Evolutionary conservation across 2,888 invertebrate species (phyloP), one percentile per base, ranked within the genome.

Genomic region (Tribolium freemani): DNA sequence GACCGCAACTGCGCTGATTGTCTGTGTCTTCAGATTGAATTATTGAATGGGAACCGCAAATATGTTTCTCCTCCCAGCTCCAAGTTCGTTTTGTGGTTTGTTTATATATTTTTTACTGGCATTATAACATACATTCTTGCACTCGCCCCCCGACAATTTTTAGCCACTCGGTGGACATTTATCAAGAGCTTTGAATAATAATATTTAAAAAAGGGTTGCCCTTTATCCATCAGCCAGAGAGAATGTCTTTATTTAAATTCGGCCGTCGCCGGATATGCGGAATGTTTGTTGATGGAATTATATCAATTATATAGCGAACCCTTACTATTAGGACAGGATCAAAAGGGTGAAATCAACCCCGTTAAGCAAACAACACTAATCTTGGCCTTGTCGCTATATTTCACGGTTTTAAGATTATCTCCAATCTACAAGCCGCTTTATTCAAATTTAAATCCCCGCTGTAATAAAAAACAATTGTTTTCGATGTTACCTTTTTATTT

Each of bases 391-490:
- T 76, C 69, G 75, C 76, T 75, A 80, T 80, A 80, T 80, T 80
- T 80, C 77, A 80, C 78, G 78, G 77, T 74, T 76, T 80, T 79
- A 76, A 77, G 74, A 76, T 80, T 78, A 78, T 78, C 76, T 72
- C 26, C 50, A 64, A 78, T 77, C 73, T 76, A 71, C 68, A 64
- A 66, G 57, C 60, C 50, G 57, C 21, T 56, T 38, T 53, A 63
- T 69, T 70, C 38, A 69, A 72, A 75, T 72, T 68, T 58, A 44
- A 64, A 64, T 64, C 63, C 13, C 61, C 3, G 13, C 10, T 38
- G 16, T 3, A 38, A 38, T 8, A 9, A 38, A 5, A 38, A 38
- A 38, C 5, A 38, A 38, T 38, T 38, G n/a, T 38, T 26, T 26
- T 5, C 26, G 5, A 3, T 38, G 38, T n/a, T 38, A 38, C 38